Evolutionary conservation across 2,888 invertebrate genomes (phyloP).

Genomic region (Serripes groenlandicus): DNA sequence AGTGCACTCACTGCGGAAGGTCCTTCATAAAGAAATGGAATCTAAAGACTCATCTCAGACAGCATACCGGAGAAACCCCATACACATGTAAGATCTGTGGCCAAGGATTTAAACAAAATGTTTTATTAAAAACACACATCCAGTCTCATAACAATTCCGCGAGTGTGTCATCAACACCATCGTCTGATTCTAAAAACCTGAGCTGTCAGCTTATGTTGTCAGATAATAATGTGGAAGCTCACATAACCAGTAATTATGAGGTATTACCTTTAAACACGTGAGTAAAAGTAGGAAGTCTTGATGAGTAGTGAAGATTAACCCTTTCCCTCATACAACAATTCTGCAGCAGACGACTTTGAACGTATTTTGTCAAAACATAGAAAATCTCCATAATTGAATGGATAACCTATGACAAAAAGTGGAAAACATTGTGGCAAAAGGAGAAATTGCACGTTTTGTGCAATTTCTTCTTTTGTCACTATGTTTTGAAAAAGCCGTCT

Average conservation of each 20-base stretch:
- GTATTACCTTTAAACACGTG: too few relatives aligned
- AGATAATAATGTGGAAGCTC: too few relatives aligned
- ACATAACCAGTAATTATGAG: too few relatives aligned
- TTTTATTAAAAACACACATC: slow-evolving; percentile 48
- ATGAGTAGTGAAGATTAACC: too few relatives aligned
- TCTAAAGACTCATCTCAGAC: slow-evolving; percentile 49
- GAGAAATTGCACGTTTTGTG: not conserved
- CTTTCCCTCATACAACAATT: not conserved
- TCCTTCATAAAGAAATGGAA: slow-evolving; percentile 58
- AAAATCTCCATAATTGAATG: not conserved
- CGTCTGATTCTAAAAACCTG: too few relatives aligned
- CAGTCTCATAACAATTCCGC: slow-evolving; percentile 45
- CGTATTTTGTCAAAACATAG: not conserved
- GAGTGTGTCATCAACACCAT: too few relatives aligned
- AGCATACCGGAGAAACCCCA: slow-evolving; percentile 55
- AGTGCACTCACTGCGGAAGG: slow-evolving; percentile 41
- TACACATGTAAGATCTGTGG: slow-evolving; percentile 53
- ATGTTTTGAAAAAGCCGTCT: not conserved
- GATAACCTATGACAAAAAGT: not conserved
- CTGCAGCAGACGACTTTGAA: not conserved
- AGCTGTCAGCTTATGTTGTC: too few relatives aligned
- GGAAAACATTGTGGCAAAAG: not conserved
- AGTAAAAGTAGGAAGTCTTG: too few relatives aligned
- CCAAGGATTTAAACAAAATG: slow-evolving; percentile 54
- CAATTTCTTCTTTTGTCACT: not conserved